phyloP scores from a whole-genome alignment of 2,888 invertebrate species.

The Cheilosia impressa region DNA sequence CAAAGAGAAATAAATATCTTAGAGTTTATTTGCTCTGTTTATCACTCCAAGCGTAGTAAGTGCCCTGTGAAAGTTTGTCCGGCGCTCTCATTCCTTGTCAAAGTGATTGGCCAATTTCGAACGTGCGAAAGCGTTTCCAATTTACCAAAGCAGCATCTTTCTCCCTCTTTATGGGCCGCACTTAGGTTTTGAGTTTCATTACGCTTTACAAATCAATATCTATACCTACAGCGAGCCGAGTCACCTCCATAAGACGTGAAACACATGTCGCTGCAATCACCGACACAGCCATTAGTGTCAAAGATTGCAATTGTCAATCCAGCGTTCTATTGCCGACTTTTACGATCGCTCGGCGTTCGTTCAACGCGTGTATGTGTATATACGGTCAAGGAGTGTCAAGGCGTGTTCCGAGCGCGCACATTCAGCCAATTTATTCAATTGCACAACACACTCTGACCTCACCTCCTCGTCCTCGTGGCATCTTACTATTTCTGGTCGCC shows the following conservation, averaged over 20 bases:
- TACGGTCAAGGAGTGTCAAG: constrained; percentile 54
- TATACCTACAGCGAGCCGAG: neutral
- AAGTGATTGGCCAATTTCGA: neutral
- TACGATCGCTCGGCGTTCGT: constrained; percentile 23
- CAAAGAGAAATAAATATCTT: no score
- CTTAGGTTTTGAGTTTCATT: no score
- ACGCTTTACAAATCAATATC: neutral
- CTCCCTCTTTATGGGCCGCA: no score
- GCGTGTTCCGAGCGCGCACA: constrained; percentile 45
- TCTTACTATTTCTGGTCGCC: constrained; percentile 7
- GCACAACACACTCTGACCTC: constrained; percentile 48
- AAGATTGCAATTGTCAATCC: constrained; percentile 40
- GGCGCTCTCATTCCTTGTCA: no score
- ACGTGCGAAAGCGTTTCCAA: no score
- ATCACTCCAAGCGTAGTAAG: no score
- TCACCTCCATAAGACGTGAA: constrained; percentile 30
- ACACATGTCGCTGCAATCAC: constrained; percentile 32
- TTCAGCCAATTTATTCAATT: constrained; percentile 58
- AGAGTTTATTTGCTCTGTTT: no score
- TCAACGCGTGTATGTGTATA: neutral
- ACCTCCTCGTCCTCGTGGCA: constrained; percentile 17
- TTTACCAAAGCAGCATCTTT: no score
- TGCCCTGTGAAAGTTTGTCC: no score
- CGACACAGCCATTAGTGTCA: constrained; percentile 36
- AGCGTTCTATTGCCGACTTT: constrained; percentile 52